Conservation (phyloP, 2,888 invertebrate genomes). For the Polia nebulosa region DNA sequence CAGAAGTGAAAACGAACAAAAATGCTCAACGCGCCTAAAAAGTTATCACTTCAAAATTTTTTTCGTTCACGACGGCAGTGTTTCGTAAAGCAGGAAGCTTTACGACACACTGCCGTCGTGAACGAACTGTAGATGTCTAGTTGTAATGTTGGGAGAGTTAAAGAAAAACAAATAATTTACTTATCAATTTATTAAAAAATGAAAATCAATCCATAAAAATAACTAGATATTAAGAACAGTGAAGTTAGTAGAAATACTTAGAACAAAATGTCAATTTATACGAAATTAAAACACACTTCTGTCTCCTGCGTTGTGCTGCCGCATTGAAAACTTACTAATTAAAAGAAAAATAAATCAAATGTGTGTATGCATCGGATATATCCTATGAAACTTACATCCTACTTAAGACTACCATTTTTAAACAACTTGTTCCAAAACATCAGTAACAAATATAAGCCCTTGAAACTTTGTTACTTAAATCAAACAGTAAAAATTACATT, state of each 20-base stretch:
- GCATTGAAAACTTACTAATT: conserved; percentile 64
- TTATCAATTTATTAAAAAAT: conserved; percentile 87
- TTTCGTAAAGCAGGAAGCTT: no score
- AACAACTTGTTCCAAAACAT: conserved; percentile 84
- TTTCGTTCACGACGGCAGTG: no score
- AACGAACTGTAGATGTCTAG: not conserved
- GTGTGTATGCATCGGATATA: conserved; percentile 74
- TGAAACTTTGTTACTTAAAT: conserved; percentile 70
- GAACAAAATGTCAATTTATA: conserved; percentile 82
- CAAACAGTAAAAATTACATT: conserved; percentile 67
- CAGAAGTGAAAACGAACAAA: no score
- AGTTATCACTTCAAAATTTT: no score
- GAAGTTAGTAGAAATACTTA: conserved; percentile 82
- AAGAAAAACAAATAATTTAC: conserved; percentile 66
- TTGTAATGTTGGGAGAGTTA: not conserved
- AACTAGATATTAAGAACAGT: conserved; percentile 82
- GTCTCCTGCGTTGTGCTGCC: conserved; percentile 69
- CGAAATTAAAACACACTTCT: conserved; percentile 76
- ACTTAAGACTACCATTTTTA: conserved; percentile 73
- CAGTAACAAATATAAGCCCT: conserved; percentile 80
- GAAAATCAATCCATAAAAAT: conserved; percentile 88
- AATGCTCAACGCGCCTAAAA: no score
- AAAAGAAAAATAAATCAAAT: conserved; percentile 71
- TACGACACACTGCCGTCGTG: no score
- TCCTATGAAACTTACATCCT: conserved; percentile 73